These are phyloP conservation scores for Hippopotamyrus pictus DNA, from an alignment of 2,797 vertebrate genomes.

Conservation along the genomic window DNA sequence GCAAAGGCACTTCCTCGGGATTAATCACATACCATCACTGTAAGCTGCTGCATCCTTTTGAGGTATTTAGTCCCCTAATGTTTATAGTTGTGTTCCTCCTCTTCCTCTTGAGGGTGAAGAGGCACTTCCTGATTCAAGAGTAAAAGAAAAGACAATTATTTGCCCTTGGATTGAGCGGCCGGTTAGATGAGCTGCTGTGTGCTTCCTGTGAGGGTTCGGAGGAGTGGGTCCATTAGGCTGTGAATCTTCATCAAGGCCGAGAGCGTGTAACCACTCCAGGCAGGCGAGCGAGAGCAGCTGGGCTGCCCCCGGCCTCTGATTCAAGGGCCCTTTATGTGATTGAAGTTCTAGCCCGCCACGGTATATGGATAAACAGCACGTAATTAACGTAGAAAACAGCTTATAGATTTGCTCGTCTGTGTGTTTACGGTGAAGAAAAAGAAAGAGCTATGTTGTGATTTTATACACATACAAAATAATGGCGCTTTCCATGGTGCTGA, in stretches of 20 bases:
- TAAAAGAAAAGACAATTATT: slow-evolving; percentile 12
- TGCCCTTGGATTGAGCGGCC: not conserved
- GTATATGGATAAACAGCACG: slow-evolving; percentile 13
- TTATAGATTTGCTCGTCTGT: not conserved
- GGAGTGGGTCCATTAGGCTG: slow-evolving; percentile 13
- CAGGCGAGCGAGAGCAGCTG: not conserved
- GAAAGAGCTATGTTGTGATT: not conserved
- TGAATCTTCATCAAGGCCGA: not conserved
- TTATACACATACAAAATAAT: too few relatives aligned
- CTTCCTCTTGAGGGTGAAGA: slow-evolving; percentile 6
- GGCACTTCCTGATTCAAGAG: slow-evolving; percentile 13
- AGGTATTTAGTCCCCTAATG: not conserved
- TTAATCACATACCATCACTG: not conserved
- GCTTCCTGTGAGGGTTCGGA: not conserved
- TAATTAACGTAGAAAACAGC: slow-evolving; percentile 15
- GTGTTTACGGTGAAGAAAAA: not conserved
- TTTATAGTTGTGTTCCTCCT: slow-evolving; percentile 14
- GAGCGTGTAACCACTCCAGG: not conserved
- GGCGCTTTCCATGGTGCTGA: slow-evolving; percentile 8
- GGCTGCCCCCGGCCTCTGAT: slow-evolving; percentile 27
- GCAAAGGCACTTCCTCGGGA: not conserved
- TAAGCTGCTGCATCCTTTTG: not conserved
- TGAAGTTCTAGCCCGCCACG: slow-evolving; percentile 23
- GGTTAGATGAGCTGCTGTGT: not conserved
- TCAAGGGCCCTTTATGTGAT: slow-evolving; percentile 44